Conservation (phyloP, 1,140 invertebrate species). For the Macrobrachium rosenbergii region DNA sequence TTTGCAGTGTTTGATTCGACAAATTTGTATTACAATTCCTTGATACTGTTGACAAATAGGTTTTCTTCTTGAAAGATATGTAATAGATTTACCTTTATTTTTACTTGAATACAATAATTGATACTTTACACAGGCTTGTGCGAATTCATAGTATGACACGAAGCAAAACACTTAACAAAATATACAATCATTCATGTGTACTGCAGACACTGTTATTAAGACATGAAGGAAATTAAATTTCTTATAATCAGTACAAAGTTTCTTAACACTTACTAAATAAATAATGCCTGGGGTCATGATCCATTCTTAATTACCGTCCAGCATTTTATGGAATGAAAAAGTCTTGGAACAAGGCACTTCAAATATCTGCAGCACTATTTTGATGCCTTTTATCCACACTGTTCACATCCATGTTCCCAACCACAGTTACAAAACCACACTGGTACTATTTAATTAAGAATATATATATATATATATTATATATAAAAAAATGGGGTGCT, state of each 20-base stretch:
- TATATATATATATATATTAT: not conserved
- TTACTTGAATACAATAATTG: slow-evolving; percentile 56
- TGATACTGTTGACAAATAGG: too few species aligned
- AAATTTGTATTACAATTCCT: too few species aligned
- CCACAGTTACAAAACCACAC: slow-evolving; percentile 33
- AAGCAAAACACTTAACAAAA: slow-evolving; percentile 48
- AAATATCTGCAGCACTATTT: slow-evolving; percentile 31
- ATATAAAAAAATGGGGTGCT: slow-evolving; percentile 49
- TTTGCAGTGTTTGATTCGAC: too few species aligned
- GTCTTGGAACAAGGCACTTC: slow-evolving; percentile 50
- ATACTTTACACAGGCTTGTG: slow-evolving; percentile 63
- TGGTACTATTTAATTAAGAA: slow-evolving; percentile 21
- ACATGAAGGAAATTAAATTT: slow-evolving; percentile 9
- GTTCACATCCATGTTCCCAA: slow-evolving; percentile 50
- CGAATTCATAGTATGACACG: slow-evolving; percentile 45
- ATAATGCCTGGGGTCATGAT: slow-evolving; percentile 48
- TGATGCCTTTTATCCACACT: slow-evolving; percentile 52
- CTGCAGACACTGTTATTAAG: slow-evolving; percentile 23
- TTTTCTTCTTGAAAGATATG: too few species aligned
- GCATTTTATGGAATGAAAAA: slow-evolving; percentile 54
- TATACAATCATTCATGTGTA: slow-evolving; percentile 47
- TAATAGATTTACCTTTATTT: slow-evolving; percentile 48
- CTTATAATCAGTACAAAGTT: slow-evolving; percentile 21
- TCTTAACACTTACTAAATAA: slow-evolving; percentile 50
- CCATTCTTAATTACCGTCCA: slow-evolving; percentile 26